Evolutionary conservation across 2,113 vertebrate species (phyloP).

Genomic region (Patagioenas fasciata): DNA sequence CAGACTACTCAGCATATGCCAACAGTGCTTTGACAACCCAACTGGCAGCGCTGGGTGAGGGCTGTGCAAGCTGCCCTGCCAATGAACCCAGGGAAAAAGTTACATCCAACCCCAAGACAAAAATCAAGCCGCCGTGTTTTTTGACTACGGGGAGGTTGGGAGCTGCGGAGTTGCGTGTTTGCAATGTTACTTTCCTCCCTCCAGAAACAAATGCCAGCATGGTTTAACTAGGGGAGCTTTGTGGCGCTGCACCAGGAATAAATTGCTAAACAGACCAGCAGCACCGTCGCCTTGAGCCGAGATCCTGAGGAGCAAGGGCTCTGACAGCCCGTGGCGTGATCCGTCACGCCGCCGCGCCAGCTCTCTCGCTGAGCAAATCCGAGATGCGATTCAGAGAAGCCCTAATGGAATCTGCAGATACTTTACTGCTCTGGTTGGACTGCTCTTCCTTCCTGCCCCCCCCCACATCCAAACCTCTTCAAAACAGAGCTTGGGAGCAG

Average conservation of each 20-base stretch:
- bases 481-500: not conserved
- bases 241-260: not conserved
- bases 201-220: not conserved
- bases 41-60: not conserved
- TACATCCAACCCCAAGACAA: not conserved
- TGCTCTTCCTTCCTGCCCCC: not conserved
- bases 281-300: rapidly evolving
- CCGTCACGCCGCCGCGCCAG: not conserved
- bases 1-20: not conserved
- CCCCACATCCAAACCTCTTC: not conserved
- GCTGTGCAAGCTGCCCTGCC: not conserved
- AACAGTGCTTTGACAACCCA: rapidly evolving
- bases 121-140: not conserved
- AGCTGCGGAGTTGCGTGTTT: rapidly evolving
- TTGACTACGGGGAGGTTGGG: not conserved
- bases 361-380: rapidly evolving
- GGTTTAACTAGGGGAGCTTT: not conserved
- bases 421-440: not conserved
- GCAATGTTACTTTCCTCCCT: not conserved
- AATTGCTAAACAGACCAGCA: not conserved
- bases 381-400: not conserved
- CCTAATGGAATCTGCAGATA: not conserved
- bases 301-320: not conserved
- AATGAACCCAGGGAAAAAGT: not conserved
- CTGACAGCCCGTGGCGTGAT: not conserved